A percentile compares a stretch with the other conserved stretches of the same genome.
Evolutionary conservation across 2,888 invertebrate species (phyloP).

Genomic region (Leptinotarsa tumamoca): DNA sequence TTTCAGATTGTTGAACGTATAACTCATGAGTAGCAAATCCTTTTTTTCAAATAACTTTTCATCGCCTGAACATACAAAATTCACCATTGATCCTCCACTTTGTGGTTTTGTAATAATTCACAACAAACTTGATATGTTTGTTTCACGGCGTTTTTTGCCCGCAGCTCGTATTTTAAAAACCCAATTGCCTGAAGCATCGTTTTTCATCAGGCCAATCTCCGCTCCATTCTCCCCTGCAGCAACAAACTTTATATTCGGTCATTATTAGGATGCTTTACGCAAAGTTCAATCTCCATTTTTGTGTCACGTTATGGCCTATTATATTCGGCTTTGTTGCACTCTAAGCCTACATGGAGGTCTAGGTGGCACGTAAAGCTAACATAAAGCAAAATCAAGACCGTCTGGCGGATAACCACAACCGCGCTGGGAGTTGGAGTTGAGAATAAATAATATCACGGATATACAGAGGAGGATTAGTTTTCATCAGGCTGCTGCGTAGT

Average conservation of each 20-base stretch:
- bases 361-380: slow-evolving; percentile 40
- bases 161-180: neutral
- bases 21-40: too few relatives aligned
- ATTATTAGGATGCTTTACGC: slow-evolving; percentile 23
- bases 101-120: neutral
- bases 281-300: slow-evolving; percentile 30
- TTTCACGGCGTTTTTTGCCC: neutral
- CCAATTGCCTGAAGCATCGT: slow-evolving; percentile 19
- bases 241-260: slow-evolving; percentile 24
- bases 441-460: slow-evolving; percentile 15
- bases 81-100: neutral
- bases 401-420: slow-evolving; percentile 41
- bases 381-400: slow-evolving; percentile 41
- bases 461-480: slow-evolving; percentile 4
- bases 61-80: too few relatives aligned
- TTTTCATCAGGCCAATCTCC: slow-evolving; percentile 5
- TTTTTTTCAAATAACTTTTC: too few relatives aligned
- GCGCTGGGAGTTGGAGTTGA: slow-evolving; percentile 23
- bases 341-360: slow-evolving; percentile 31
- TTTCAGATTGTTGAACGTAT: too few relatives aligned
- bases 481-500: neutral
- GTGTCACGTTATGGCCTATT: slow-evolving; percentile 37
- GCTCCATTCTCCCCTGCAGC: slow-evolving; percentile 14
- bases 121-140: neutral
- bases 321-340: slow-evolving; percentile 37